Conservation (phyloP, 2,888 invertebrate genomes). For the Eilema griseolum region DNA sequence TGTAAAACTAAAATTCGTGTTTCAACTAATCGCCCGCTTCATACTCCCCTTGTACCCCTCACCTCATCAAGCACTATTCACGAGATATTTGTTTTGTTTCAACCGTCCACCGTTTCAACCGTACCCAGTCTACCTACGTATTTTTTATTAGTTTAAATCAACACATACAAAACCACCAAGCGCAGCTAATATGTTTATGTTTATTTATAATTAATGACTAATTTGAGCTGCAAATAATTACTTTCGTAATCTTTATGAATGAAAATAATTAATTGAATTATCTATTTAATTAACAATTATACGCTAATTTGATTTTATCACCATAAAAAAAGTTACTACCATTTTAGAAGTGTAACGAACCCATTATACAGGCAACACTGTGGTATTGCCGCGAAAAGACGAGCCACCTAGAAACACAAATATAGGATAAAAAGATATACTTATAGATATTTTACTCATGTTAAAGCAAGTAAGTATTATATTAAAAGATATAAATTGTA, state of each 20-base stretch:
- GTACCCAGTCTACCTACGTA: no score
- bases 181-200: neutral
- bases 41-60: no score
- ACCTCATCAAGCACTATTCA: no score
- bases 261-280: neutral
- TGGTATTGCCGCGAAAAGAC: neutral
- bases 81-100: no score
- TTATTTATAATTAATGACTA: neutral
- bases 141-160: neutral
- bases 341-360: constrained; percentile 4
- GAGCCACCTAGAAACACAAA: neutral
- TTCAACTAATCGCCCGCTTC: no score
- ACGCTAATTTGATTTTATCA: neutral
- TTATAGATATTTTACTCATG: no score
- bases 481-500: no score
- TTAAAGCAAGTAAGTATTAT: no score
- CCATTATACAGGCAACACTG: neutral
- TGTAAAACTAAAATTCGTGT: no score
- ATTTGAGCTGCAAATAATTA: neutral
- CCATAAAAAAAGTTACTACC: neutral
- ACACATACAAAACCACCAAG: neutral
- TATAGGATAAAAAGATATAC: no score
- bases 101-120: no score
- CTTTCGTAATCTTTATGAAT: constrained; percentile 4
- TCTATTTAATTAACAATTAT: neutral